phyloP scores from a whole-genome alignment of 2,113 vertebrate species.

The Nanorana parkeri region DNA sequence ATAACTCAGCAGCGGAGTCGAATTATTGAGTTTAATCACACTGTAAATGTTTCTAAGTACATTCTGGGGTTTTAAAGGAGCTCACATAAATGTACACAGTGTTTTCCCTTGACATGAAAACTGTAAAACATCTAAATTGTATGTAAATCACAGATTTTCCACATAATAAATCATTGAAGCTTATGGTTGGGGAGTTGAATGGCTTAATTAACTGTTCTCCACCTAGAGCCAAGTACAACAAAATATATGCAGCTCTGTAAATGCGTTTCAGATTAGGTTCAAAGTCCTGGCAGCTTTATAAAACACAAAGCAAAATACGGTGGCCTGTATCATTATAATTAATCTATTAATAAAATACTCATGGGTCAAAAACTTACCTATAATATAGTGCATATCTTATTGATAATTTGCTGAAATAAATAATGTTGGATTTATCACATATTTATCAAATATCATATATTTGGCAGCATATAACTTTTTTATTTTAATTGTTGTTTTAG shows the following conservation, averaged over 20 bases:
- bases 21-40: background rate
- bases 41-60: background rate
- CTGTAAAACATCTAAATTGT: conserved; percentile 20
- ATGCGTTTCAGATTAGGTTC: conserved; percentile 23
- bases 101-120: conserved; percentile 6
- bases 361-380: background rate
- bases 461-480: too few species aligned
- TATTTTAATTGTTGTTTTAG: too few species aligned
- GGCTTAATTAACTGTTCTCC: conserved; percentile 7
- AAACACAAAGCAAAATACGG: background rate
- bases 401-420: too few species aligned
- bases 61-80: background rate
- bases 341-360: conserved; percentile 12
- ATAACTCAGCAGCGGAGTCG: too few species aligned
- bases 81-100: background rate
- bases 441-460: too few species aligned
- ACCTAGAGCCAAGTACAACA: conserved; percentile 28
- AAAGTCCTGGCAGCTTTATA: background rate
- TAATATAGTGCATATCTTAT: too few species aligned
- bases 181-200: conserved; percentile 24
- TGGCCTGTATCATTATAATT: background rate
- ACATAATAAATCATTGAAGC: conserved; percentile 31
- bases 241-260: background rate
- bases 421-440: too few species aligned
- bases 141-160: conserved; percentile 24